Evolutionary conservation across 2,113 vertebrate species (phyloP).

Genomic region (Hippocampus abdominalis): DNA sequence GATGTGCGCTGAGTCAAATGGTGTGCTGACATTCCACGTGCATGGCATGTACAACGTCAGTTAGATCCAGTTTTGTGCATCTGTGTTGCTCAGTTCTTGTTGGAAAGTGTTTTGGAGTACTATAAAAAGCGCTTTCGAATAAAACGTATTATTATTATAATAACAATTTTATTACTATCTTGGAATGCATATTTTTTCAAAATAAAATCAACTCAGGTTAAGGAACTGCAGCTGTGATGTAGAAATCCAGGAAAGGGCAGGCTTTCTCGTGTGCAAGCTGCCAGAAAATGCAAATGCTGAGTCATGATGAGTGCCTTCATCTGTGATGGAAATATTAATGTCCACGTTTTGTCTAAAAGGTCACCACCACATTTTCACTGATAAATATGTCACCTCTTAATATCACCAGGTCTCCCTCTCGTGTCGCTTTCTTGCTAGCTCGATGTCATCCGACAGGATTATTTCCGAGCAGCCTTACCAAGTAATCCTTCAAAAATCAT

Average conservation of each 20-base stretch:
- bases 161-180: too few species aligned
- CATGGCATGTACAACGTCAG: not conserved
- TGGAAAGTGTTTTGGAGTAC: too few species aligned
- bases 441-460: constrained; percentile 5
- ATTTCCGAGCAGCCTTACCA: constrained; percentile 12
- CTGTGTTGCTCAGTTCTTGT: too few species aligned
- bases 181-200: not conserved
- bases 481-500: constrained; percentile 19
- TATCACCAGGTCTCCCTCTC: not conserved
- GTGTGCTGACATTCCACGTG: not conserved
- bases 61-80: too few species aligned
- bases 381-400: not conserved
- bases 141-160: too few species aligned
- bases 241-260: not conserved
- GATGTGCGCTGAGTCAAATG: not conserved
- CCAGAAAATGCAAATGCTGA: not conserved
- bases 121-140: too few species aligned
- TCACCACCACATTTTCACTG: not conserved
- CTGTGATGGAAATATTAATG: not conserved
- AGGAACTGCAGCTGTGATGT: not conserved
- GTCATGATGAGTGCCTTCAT: not conserved
- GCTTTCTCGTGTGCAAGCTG: not conserved
- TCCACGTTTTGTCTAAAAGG: not conserved
- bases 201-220: not conserved
- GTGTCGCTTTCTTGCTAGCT: constrained; percentile 12